Base-by-base conservation (phyloP, 2,113 vertebrate genomes). In the Carassius gibelio region DNA sequence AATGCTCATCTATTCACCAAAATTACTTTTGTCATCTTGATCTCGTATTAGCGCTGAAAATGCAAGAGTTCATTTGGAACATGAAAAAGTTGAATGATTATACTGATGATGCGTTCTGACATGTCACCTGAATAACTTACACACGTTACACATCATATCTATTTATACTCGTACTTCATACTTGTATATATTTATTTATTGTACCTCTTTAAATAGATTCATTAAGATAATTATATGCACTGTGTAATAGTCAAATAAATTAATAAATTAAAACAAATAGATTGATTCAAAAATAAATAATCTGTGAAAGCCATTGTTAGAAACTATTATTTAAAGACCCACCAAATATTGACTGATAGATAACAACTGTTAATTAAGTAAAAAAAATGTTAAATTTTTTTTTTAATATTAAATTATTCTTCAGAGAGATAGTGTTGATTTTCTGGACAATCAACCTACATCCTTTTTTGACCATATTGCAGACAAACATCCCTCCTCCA, bases 11-110 rank as follows among this genome's bases (percentile, higher is more conserved):
- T 57, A 55, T 55, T 77, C 75, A 77, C 26, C 45, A 82, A 69
- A 66, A 82, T 82, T 69, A 69, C 64, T 50, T 26, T 82, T 82
- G 62, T 82, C 45, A 82, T 82, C 80, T 69, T 69, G 61, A 69
- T 69, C 45, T 55, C 26, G 0, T 69, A 82, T 21, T 82, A 36
- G 45, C 34, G 19, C 17, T 69, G 23, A 69, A 69, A 50, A 81
- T 26, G 48, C 14, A 30, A 30, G 26, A 52, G 48, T 66, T 30
- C 59, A 80, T 30, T 26, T 30, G 15, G 59, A 64, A 30, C 38
- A 17, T n/a, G 59, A 80, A 48, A 79, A 62, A 14, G 52, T 13
- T 61, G 34, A 1, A 62, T 59, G 36, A 62, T 62, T 21, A 79
- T 62, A 23, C 36, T 62, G 17, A 79, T 15, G 17, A 21, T 48